Evolutionary conservation across 2,888 invertebrate species (phyloP), one percentile per base, ranked within the genome.

Genomic region (Polymixis flavicincta): DNA sequence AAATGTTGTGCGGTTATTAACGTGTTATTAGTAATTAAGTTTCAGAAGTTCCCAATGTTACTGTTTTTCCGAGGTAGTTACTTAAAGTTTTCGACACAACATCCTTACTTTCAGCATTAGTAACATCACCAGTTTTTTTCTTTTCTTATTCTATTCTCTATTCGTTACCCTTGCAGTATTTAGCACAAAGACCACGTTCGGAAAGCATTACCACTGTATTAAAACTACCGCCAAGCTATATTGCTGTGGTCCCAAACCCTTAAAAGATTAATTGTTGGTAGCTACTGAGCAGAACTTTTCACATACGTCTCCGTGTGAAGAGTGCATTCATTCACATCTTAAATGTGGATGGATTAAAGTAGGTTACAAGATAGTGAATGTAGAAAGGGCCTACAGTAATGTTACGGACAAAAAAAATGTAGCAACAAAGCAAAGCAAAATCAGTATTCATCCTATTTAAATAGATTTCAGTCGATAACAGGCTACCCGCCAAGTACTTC

Each of bases 1-100:
- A 63, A 57, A 66, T 57, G 19, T 55, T 13, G 32, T 54, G 70
- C n/a, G 17, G 48, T 55, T 32, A 19, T 64, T 17, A 60, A 48
- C 32, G 17, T 72, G 52, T 32, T 63, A 8, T 2, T 32, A 3
- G 17, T n/a, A n/a, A 42, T 42, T 32, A 22, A 50, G 19, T 17
- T 2, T 22, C 22, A 11, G 19, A 50, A 45, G 42, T 11, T 60
- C 52, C 7, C 25, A 66, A 19, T 28, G n/a, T n/a, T 74, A 25
- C 25, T n/a, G 22, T 14, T 14, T 7, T 17, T 61, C 2, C 9
- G 9, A 32, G 22, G 32, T 55, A 55, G n/a, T 0, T n/a, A 74
- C 17, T 32, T 50, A 1, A 32, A 52, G 13, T 59, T 59, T 25
- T 48, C 45, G 13, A 22, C 8, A 19, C 19, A 59, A 59, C 5